Evolutionary conservation across 2,113 vertebrate species (phyloP).

Genomic region (Sula dactylatra): DNA sequence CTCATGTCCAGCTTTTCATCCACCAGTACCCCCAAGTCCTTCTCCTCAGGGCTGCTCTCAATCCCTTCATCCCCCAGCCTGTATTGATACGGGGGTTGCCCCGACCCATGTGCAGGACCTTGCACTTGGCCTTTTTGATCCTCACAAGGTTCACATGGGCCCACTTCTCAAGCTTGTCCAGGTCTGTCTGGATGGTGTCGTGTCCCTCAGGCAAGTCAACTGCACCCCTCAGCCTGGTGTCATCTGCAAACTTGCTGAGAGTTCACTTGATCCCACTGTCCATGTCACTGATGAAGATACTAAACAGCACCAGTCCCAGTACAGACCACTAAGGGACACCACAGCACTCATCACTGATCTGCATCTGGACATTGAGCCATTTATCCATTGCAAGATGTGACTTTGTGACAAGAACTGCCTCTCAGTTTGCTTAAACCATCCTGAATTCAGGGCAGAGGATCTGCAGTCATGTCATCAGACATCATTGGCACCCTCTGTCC

Average conservation of each 20-base stretch:
- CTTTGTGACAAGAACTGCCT: background rate
- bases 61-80: background rate
- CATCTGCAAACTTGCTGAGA: background rate
- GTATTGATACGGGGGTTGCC: background rate
- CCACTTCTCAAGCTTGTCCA: background rate
- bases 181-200: background rate
- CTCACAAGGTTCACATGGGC: background rate
- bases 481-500: background rate
- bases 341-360: background rate
- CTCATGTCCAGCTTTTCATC: background rate
- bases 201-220: fast-evolving
- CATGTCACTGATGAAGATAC: background rate
- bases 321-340: background rate
- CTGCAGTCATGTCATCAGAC: fast-evolving
- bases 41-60: background rate
- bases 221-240: background rate
- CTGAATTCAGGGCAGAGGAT: background rate
- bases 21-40: background rate
- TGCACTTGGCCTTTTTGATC: background rate
- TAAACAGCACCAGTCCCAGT: background rate
- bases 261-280: background rate
- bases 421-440: background rate
- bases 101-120: background rate
- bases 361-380: background rate
- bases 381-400: background rate